These are phyloP conservation scores for Bombycilla garrulus DNA, from an alignment of 2,113 vertebrate species.

Conservation along the genomic window DNA sequence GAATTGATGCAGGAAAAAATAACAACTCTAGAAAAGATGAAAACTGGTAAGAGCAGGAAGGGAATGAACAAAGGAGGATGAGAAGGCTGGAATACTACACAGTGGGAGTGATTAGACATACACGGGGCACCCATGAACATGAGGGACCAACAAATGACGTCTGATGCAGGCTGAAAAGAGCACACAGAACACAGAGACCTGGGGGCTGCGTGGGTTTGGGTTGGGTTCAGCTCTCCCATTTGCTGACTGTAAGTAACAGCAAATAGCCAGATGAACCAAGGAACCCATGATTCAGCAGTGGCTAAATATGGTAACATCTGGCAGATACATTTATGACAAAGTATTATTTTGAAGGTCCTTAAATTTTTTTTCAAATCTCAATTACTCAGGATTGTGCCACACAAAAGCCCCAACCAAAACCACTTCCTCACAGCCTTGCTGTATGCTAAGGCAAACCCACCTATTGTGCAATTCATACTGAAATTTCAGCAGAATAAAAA, in stretches of 20 bases:
- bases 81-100: neutral
- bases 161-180: neutral
- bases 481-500: neutral
- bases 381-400: neutral
- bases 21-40: neutral
- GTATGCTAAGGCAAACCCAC: neutral
- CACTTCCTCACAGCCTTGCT: neutral
- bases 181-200: neutral
- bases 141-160: neutral
- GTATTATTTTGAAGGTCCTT: neutral
- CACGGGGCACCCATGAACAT: fast-evolving
- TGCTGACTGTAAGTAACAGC: neutral
- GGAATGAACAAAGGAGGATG: neutral
- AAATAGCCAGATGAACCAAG: neutral
- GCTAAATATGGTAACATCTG: neutral
- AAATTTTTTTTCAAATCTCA: neutral
- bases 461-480: neutral
- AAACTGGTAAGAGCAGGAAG: neutral
- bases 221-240: neutral
- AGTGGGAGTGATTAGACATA: neutral
- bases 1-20: neutral
- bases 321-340: neutral
- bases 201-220: neutral
- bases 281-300: neutral
- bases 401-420: neutral